Base-by-base conservation (phyloP, 2,888 invertebrate genomes). In the Vannuccia rotundouncinata region DNA sequence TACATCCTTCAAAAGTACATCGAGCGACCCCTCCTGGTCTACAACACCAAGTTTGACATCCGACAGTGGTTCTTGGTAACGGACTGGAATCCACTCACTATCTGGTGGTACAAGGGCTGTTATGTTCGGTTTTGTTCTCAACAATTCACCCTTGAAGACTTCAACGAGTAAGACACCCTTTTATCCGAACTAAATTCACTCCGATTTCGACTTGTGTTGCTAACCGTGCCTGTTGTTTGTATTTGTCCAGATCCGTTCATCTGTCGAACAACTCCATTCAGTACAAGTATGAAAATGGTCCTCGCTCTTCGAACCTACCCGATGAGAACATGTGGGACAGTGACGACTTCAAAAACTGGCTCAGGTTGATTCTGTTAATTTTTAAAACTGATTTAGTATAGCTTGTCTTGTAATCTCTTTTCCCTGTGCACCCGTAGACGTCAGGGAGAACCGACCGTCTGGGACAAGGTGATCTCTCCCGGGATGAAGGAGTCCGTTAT, bases 1-100 rank as follows among this genome's bases (percentile, higher is more conserved):
- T 95, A 93, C 87, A 94, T 96, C 77, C 93, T 95, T 13, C 95
- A 96, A 87, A 96, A 96, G 89, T 96, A 96, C 87, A 94, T 96
- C 84, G 95, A 95, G 89, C 91, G 92, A 82, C 95, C 95, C 0
- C 89, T 95, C 79, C 91, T 95, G 75, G 92, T 95, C 83, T 92
- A 95, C 88, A 91, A 93, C 85, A 95, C 95, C 0, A 95, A 95
- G 89, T 95, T 95, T 87, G 95, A 95, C 88, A 95, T 95, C 84
- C 91, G 95, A 1, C 95, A 95, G 88, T 95, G 95, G 95, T 95
- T 95, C 89, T 89, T 95, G 82, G 92, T 95, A 29, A 94, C 95
- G 0, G 93, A 92, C 86, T 93, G 94, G 85, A 93, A 94, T 85
- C 95, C 95, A 0, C 89, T 95, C 45, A 93, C 93, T 0, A 91